Evolutionary conservation across 2,113 vertebrate genomes (phyloP), one percentile per base, ranked within the genome.

Genomic region (Oostethus manadensis): DNA sequence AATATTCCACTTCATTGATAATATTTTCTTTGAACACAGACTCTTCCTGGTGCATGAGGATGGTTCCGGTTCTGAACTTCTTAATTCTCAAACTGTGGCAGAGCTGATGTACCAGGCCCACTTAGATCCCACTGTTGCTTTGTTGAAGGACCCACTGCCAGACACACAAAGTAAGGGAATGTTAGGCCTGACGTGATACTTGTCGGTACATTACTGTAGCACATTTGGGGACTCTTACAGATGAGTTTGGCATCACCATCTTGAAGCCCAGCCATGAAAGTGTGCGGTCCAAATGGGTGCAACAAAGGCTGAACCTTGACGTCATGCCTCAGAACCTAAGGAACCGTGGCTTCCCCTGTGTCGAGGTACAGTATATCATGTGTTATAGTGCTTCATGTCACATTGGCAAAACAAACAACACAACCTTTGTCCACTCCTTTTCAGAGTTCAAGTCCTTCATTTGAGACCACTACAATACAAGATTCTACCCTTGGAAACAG

Each of bases 31-130:
- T n/a, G 15, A 46, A 11, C n/a, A 1, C 68, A 99, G 96, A 78
- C 91, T 97, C 74, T 97, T 99, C 82, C 14, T 93, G 18, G 51
- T 93, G 66, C 82, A 89, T 2, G 70, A 70, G 0, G 91, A 97
- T 10, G 93, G 94, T 13, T 96, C 96, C 7, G 94, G 93, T n/a
- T 81, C 81, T 0, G 97, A 99, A 76, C 83, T 99, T n/a, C 91
- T 98, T 53, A 80, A 83, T 46, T 81, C 81, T 54, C 81, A 80
- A 26, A 84, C 89, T 7, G 88, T 92, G 6, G 86, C 91, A 15
- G 60, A 91, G 43, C 84, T 88, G 23, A 70, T 97, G 13, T 57
- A 75, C 4, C 58, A 89, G 60, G 92, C 78, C 0, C 66, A 68
- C 16, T 69, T 82, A 33, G 92, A 96, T 47, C 87, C 92, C 0